Percentiles rank a stretch among this genome's conserved stretches.
These are phyloP conservation scores for Smittia aterrima DNA, from an alignment of 2,888 invertebrate genomes.

Conservation along the genomic window DNA sequence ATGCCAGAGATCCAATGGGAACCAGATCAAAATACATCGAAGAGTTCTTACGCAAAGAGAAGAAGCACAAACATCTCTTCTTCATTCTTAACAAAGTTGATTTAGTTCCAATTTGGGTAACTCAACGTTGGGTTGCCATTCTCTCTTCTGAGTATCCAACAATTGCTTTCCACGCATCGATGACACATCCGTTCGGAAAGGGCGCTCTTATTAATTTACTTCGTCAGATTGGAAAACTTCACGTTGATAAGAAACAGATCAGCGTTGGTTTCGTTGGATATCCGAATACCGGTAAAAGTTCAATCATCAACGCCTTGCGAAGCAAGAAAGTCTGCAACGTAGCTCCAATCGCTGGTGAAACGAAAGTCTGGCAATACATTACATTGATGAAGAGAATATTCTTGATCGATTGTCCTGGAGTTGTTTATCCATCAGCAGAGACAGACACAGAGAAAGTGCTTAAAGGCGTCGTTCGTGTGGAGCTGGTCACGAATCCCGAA, in stretches of 20 bases:
- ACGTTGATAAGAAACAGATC: conserved; percentile 96
- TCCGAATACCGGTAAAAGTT: conserved; percentile 98
- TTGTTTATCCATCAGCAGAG: conserved; percentile 96
- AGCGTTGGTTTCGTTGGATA: conserved; percentile 99
- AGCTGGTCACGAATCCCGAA: conserved; percentile 89
- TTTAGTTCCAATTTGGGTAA: conserved; percentile 96
- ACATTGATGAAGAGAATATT: conserved; percentile 96
- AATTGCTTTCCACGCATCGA: conserved; percentile 96
- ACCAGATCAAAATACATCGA: conserved; percentile 92
- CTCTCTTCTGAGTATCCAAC: conserved; percentile 95
- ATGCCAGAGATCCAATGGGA: conserved; percentile 96
- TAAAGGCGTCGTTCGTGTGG: conserved; percentile 96
- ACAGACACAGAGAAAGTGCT: conserved; percentile 92
- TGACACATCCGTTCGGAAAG: conserved; percentile 97
- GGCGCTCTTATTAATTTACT: conserved; percentile 94
- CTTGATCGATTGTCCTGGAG: conserved; percentile 97
- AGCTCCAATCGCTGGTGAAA: conserved; percentile 97
- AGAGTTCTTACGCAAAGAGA: conserved; percentile 89
- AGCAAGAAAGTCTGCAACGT: conserved; percentile 98
- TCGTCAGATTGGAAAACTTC: conserved; percentile 92
- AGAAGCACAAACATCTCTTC: conserved; percentile 94
- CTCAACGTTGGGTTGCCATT: conserved; percentile 95
- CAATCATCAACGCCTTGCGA: conserved; percentile 93
- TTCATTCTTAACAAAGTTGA: conserved; percentile 97
- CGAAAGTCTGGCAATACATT: conserved; percentile 99